Base-by-base conservation (phyloP, 2,113 vertebrate species). In the Apteryx mantelli region DNA sequence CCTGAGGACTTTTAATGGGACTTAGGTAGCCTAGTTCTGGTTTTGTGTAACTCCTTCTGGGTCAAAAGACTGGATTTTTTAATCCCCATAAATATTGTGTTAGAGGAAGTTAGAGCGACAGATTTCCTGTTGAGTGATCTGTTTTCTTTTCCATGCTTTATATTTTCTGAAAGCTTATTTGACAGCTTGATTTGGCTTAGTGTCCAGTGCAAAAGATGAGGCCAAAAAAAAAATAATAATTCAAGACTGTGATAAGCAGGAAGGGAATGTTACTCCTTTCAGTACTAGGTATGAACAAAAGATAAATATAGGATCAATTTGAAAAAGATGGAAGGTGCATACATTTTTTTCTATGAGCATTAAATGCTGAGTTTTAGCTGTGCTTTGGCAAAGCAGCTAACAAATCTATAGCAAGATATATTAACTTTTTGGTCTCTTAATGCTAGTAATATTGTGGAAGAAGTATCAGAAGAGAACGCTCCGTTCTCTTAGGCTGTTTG, bases 121-220 rank as follows among this genome's bases (percentile, higher is more conserved):
- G 52, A 55, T 25, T 82, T 89, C 46, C 19, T 65, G 5, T 79
- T 92, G 26, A 76, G 58, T n/a, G 56, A 11, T 89, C 40, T 87
- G 26, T 61, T 91, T 88, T 92, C 28, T 86, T 94, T 93, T 76
- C 63, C 14, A 8, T 69, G 61, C 48, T 94, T 86, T 78, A 0
- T 92, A 30, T 91, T 95, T 95, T 40, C 68, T 66, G 76, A 83
- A 91, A 53, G 17, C 11, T 53, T 73, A 75, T 86, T 92, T 79
- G 63, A 61, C 28, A 65, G 38, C 87, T 93, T 61, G 63, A n/a
- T 74, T 84, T 83, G 25, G 60, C 87, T 73, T 73, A 42, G 6
- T 64, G n/a, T 87, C 7, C 28, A 76, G 66, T 63, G 70, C 40
- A 64, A 77, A 80, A 88, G 22, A 50, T 16, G 19, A 38, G 63